Percentiles rank a stretch among this genome's conserved stretches.
phyloP scores from a whole-genome alignment of 2,797 vertebrate genomes.

The Pyrocephalus nanus region DNA sequence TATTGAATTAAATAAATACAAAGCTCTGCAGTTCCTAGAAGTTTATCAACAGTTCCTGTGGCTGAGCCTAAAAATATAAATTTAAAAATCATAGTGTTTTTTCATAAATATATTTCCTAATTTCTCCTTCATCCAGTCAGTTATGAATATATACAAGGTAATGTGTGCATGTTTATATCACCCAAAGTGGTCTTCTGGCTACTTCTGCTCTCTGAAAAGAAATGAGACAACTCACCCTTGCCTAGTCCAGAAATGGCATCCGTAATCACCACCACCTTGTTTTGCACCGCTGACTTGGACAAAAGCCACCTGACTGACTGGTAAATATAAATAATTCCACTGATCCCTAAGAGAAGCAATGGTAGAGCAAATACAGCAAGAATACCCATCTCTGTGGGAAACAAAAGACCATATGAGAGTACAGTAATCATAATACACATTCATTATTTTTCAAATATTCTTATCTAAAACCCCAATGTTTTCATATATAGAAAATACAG shows the following conservation, averaged over 20 bases:
- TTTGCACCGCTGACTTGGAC: conserved; percentile 89
- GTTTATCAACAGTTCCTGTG: neutral
- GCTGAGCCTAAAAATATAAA: neutral
- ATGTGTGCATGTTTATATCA: neutral
- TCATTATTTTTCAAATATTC: neutral
- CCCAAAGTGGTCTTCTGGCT: neutral
- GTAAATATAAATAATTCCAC: conserved; percentile 91
- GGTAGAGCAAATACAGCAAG: conserved; percentile 83
- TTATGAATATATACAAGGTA: neutral
- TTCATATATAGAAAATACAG: neutral
- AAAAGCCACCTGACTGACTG: conserved; percentile 85
- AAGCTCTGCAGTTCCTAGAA: neutral
- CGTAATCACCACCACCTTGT: conserved; percentile 95
- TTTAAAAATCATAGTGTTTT: neutral
- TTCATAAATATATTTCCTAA: neutral
- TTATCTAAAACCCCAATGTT: neutral
- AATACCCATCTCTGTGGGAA: conserved; percentile 81
- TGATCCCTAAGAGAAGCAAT: conserved; percentile 85
- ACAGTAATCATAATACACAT: neutral
- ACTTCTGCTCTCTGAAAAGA: neutral
- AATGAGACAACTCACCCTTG: conserved; percentile 81
- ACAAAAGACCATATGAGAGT: neutral
- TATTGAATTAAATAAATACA: neutral
- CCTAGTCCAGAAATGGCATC: conserved; percentile 93
- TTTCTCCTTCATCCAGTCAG: neutral